A percentile compares a stretch with the other conserved stretches of the same genome.
Conservation (phyloP, 2,113 vertebrate genomes). For the Lepisosteus oculatus region DNA sequence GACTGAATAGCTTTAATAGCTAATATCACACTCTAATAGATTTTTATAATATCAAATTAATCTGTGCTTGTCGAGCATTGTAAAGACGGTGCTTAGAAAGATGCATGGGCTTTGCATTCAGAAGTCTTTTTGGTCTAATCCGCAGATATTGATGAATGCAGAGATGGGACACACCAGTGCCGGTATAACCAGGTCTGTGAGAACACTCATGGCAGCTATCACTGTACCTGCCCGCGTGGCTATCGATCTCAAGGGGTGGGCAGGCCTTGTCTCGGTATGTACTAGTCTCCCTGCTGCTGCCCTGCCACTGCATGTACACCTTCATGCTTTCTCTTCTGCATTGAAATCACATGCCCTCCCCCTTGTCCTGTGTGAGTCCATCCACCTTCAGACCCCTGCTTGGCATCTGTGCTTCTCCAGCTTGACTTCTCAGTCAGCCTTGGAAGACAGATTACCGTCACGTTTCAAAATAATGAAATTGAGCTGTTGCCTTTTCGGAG, state of each 20-base stretch:
- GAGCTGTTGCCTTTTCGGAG: too few species aligned
- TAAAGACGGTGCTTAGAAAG: too few species aligned
- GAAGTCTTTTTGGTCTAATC: constrained; percentile 18
- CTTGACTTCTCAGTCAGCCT: too few species aligned
- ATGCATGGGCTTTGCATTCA: too few species aligned
- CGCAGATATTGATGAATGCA: constrained; percentile 90
- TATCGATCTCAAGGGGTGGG: constrained; percentile 82
- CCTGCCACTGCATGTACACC: constrained; percentile 22
- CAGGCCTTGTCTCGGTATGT: constrained; percentile 85
- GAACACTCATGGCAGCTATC: constrained; percentile 87
- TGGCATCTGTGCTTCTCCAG: too few species aligned
- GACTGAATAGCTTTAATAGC: too few species aligned
- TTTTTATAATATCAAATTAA: too few species aligned
- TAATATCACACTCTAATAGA: too few species aligned
- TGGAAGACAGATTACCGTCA: too few species aligned
- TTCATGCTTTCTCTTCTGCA: constrained; percentile 8
- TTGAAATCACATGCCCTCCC: background rate
- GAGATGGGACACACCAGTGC: constrained; percentile 86
- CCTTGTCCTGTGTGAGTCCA: background rate
- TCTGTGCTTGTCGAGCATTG: too few species aligned
- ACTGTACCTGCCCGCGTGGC: constrained; percentile 84
- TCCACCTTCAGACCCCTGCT: background rate
- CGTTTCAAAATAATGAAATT: too few species aligned
- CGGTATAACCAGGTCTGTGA: constrained; percentile 93
- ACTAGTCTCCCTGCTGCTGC: constrained; percentile 24